phyloP scores from a whole-genome alignment of 2,888 invertebrate genomes.

The Lobophora halterata region DNA sequence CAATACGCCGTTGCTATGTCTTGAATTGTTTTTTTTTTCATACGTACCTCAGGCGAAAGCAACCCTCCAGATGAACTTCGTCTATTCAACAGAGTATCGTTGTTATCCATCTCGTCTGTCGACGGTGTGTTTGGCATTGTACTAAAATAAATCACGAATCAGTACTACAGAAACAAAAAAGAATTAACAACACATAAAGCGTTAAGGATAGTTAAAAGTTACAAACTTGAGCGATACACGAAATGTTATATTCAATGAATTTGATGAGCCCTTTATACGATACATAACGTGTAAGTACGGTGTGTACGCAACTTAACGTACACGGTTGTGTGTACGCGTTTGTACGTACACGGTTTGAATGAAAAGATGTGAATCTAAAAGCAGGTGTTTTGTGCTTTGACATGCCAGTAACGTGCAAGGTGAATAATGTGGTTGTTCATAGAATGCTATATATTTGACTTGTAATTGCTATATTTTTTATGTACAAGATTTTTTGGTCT shows the following conservation, averaged over 20 bases:
- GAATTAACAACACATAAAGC: constrained; percentile 17
- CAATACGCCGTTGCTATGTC: no score
- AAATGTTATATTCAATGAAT: constrained; percentile 23
- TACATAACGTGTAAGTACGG: not conserved
- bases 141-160: constrained; percentile 50
- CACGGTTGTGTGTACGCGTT: constrained; percentile 10
- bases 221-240: constrained; percentile 31
- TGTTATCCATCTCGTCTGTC: constrained; percentile 82
- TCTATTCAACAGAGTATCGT: constrained; percentile 80
- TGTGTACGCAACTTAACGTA: constrained; percentile 10
- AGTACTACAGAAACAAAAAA: constrained; percentile 7
- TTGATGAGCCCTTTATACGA: constrained; percentile 22
- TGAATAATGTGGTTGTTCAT: constrained; percentile 40
- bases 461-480: no score
- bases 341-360: constrained; percentile 10
- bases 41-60: constrained; percentile 88
- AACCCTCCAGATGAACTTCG: constrained; percentile 91
- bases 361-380: constrained; percentile 20
- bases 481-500: no score
- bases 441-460: constrained; percentile 51
- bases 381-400: constrained; percentile 28
- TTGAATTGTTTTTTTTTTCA: no score
- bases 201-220: constrained; percentile 16
- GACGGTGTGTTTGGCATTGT: constrained; percentile 87
- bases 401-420: constrained; percentile 31